Percentiles rank a stretch among this genome's conserved stretches.
Evolutionary conservation across 1,140 invertebrate genomes (phyloP).

Genomic region (Oryctes rhinoceros): DNA sequence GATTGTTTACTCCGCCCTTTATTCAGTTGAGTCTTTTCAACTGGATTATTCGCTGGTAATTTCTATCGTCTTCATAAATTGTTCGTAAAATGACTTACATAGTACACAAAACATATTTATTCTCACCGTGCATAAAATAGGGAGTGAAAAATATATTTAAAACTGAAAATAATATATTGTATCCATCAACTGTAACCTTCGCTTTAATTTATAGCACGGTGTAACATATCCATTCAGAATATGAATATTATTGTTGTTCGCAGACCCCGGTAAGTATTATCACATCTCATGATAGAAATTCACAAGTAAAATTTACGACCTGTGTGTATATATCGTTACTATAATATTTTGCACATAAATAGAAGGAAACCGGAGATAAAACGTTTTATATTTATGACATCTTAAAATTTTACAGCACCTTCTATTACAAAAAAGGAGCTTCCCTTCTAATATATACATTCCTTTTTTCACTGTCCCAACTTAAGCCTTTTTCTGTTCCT

Average conservation of each 20-base stretch:
- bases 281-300: constrained; percentile 21
- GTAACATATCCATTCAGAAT: neutral
- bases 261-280: neutral
- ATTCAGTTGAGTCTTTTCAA: no score
- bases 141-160: neutral
- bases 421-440: constrained; percentile 12
- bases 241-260: neutral
- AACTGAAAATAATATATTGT: neutral
- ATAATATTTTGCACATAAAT: constrained; percentile 9
- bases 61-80: no score
- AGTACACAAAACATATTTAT: neutral
- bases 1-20: no score
- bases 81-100: neutral
- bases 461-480: neutral
- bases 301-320: constrained; percentile 19
- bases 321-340: neutral
- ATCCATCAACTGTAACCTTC: constrained; percentile 3
- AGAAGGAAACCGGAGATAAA: constrained; percentile 11
- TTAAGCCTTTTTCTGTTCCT: neutral
- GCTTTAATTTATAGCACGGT: neutral
- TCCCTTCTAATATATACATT: constrained; percentile 2
- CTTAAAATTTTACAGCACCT: constrained; percentile 7
- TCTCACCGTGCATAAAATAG: neutral
- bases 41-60: no score
- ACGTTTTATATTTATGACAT: constrained; percentile 29